Conservation (phyloP, 2,888 invertebrate genomes). For the Thecophora atra region DNA sequence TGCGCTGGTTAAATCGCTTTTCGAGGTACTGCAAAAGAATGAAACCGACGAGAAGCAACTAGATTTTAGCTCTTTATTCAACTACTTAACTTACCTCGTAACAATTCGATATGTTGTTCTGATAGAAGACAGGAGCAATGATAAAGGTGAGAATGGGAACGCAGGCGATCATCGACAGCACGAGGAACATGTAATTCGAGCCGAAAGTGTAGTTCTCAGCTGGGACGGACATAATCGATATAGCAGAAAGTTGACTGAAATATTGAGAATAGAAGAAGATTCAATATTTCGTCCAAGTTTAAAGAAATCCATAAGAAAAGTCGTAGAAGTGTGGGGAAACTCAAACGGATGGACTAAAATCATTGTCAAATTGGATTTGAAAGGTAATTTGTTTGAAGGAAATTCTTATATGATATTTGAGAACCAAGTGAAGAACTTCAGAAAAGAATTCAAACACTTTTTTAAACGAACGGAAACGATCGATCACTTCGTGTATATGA, state of each 20-base stretch:
- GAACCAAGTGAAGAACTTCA: too few species aligned
- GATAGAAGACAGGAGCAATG: constrained; percentile 68
- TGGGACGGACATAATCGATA: constrained; percentile 69
- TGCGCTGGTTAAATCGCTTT: constrained; percentile 58
- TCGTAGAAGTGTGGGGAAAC: too few species aligned
- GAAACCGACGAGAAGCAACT: background rate
- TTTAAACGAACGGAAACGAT: too few species aligned
- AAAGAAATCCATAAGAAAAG: too few species aligned
- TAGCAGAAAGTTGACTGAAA: constrained; percentile 68
- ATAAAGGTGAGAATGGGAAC: constrained; percentile 59
- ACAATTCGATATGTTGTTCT: constrained; percentile 67
- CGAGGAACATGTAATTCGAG: constrained; percentile 64
- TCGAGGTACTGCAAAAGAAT: constrained; percentile 57
- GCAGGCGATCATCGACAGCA: constrained; percentile 64
- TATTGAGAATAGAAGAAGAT: constrained; percentile 52
- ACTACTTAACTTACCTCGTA: constrained; percentile 64
- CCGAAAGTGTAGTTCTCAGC: constrained; percentile 69
- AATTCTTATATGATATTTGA: too few species aligned
- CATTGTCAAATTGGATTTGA: too few species aligned
- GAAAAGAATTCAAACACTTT: too few species aligned
- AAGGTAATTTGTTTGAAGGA: too few species aligned
- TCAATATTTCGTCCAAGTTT: too few species aligned
- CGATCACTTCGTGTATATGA: too few species aligned
- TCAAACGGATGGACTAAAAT: too few species aligned
- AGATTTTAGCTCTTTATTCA: background rate